Conservation (phyloP, 2,113 vertebrate genomes). For the Sisor rabdophorus region DNA sequence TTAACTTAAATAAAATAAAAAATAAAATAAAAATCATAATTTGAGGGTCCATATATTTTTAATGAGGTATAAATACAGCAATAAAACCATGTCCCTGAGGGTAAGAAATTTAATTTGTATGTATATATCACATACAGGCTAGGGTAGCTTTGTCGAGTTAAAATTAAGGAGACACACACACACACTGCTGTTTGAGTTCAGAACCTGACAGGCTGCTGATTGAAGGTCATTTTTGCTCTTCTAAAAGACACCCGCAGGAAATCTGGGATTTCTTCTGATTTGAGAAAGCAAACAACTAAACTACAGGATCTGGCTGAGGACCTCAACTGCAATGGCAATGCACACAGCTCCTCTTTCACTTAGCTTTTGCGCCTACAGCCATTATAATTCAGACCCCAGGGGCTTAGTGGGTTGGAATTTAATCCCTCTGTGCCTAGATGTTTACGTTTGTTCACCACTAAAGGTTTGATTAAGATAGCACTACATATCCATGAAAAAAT, state of each 20-base stretch:
- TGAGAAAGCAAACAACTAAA: constrained; percentile 46
- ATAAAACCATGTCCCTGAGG: constrained; percentile 12
- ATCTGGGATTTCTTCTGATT: constrained; percentile 49
- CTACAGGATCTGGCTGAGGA: constrained; percentile 34
- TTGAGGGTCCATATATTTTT: not conserved
- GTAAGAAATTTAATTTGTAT: not conserved
- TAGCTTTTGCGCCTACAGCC: not conserved
- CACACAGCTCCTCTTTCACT: constrained; percentile 51
- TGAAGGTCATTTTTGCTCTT: constrained; percentile 26
- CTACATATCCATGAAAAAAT: not conserved
- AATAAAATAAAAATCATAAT: not conserved
- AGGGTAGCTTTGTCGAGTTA: constrained; percentile 16
- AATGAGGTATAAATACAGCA: too few relatives aligned
- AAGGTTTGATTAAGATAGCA: not conserved
- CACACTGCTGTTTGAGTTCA: constrained; percentile 22
- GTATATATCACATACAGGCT: not conserved
- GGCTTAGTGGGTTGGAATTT: not conserved
- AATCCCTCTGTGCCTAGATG: not conserved
- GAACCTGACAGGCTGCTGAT: constrained; percentile 6
- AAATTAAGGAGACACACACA: constrained; percentile 12
- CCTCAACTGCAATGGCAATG: constrained; percentile 25
- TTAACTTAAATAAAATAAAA: not conserved
- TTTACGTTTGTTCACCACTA: not conserved
- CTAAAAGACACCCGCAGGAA: constrained; percentile 41
- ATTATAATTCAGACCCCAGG: not conserved